Percentiles rank a stretch among this genome's conserved stretches.
These are phyloP conservation scores for Rhineura floridana DNA, from an alignment of 2,113 vertebrate species.

Conservation along the genomic window DNA sequence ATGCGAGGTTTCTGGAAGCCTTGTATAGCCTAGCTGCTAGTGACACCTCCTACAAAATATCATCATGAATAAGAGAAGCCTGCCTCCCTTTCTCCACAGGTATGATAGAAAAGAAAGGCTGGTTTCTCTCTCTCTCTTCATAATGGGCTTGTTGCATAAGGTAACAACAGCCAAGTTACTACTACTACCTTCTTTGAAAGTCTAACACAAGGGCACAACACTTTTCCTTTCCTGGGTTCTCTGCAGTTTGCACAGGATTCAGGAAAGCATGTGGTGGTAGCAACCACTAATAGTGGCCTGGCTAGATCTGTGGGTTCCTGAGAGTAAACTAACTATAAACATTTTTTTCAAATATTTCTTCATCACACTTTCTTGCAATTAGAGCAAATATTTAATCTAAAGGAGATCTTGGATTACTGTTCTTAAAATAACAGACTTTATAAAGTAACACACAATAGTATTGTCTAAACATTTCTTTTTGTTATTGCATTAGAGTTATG, in stretches of 20 bases:
- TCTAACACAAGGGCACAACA: no score
- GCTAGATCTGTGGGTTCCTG: neutral
- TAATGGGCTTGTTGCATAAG: neutral
- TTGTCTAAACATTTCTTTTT: constrained; percentile 54
- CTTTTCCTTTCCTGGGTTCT: neutral
- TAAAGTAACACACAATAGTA: constrained; percentile 48
- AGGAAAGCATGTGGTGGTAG: neutral
- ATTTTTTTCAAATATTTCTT: constrained; percentile 16
- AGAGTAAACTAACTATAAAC: neutral
- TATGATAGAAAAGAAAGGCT: neutral
- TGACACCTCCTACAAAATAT: neutral
- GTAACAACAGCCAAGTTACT: neutral
- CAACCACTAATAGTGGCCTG: neutral
- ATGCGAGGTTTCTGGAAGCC: neutral
- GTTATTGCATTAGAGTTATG: constrained; percentile 54
- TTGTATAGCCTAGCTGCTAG: neutral
- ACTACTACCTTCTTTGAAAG: no score
- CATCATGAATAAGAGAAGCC: neutral
- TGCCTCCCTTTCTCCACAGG: no score
- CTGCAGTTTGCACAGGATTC: neutral
- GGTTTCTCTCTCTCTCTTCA: neutral
- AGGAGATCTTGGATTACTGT: constrained; percentile 22
- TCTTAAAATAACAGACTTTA: constrained; percentile 2
- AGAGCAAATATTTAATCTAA: neutral
- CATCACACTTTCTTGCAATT: constrained; percentile 20